Percentiles rank a stretch among this genome's conserved stretches.
These are phyloP conservation scores for Sarcophaga peregrina DNA, from an alignment of 1,140 invertebrate genomes.

Conservation along the genomic window DNA sequence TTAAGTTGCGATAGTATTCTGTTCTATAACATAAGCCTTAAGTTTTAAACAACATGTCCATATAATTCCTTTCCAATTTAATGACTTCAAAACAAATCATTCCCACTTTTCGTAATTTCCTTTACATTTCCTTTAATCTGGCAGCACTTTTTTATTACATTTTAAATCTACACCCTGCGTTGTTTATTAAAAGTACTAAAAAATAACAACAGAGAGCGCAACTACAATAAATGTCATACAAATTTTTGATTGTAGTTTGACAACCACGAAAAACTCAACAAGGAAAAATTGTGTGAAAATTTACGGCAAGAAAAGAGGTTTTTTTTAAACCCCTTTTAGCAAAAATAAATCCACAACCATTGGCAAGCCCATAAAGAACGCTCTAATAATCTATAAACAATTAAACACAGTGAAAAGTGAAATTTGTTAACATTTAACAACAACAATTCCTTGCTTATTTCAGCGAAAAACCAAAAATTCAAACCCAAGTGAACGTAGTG, in stretches of 20 bases:
- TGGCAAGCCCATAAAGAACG: not conserved
- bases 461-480: not conserved
- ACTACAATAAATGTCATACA: not conserved
- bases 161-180: too few species aligned
- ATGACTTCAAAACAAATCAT: too few species aligned
- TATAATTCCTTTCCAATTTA: too few species aligned
- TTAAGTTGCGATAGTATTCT: too few species aligned
- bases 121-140: too few species aligned
- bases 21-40: too few species aligned
- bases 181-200: not conserved
- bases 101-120: too few species aligned
- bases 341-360: not conserved
- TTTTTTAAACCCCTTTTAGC: not conserved
- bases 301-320: conserved; percentile 21
- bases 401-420: not conserved
- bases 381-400: not conserved
- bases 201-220: not conserved
- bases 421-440: not conserved
- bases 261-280: conserved; percentile 25
- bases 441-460: not conserved
- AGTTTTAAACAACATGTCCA: too few species aligned
- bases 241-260: not conserved
- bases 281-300: conserved; percentile 37
- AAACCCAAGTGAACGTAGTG: not conserved
- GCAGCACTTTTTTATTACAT: too few species aligned